Percentiles rank a stretch among this genome's conserved stretches.
Evolutionary conservation across 1,140 invertebrate species (phyloP).

Genomic region (Cheumatopsyche charites): DNA sequence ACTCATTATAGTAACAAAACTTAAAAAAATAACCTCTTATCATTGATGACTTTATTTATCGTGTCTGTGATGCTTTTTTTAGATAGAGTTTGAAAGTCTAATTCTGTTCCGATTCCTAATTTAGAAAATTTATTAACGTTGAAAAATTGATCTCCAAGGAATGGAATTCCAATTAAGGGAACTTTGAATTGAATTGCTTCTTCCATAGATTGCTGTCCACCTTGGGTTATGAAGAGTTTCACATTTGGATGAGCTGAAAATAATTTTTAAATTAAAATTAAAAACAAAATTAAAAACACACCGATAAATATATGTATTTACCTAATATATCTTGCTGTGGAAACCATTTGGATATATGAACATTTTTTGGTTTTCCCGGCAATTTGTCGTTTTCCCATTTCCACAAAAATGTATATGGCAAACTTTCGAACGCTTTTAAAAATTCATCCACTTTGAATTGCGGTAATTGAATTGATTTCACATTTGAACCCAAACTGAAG

Average conservation of each 20-base stretch:
- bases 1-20: neutral
- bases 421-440: conserved; percentile 56
- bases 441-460: conserved; percentile 53
- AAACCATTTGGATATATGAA: conserved; percentile 59
- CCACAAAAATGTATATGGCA: conserved; percentile 60
- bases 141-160: conserved; percentile 51
- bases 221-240: conserved; percentile 65
- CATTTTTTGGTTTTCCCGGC: conserved; percentile 48
- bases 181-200: conserved; percentile 62
- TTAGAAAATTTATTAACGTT: conserved; percentile 52
- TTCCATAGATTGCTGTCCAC: conserved; percentile 63
- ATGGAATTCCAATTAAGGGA: conserved; percentile 60
- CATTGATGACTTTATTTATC: conserved; percentile 47
- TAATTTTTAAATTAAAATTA: conserved; percentile 13
- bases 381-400: conserved; percentile 58
- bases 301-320: neutral
- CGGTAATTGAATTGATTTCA: conserved; percentile 55
- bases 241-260: conserved; percentile 61
- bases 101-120: conserved; percentile 50
- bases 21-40: conserved; percentile 13
- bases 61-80: conserved; percentile 50
- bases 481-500: conserved; percentile 53
- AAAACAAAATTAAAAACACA: neutral
- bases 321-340: conserved; percentile 59
- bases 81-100: conserved; percentile 50